Evolutionary conservation across 2,888 invertebrate species (phyloP).

Genomic region (Marronus borbonicus): DNA sequence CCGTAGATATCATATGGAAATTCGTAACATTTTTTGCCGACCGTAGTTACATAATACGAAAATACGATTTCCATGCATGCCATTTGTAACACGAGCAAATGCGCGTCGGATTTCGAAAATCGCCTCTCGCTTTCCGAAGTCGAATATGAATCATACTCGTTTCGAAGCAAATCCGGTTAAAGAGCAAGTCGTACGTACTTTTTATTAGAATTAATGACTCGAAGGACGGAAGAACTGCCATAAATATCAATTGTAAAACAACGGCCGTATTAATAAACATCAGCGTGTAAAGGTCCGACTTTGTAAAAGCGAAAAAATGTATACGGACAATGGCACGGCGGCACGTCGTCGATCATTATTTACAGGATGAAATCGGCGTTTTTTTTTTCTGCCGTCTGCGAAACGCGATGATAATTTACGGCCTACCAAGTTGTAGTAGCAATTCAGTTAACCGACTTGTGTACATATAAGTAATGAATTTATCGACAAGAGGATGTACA

Average conservation of each 20-base stretch:
- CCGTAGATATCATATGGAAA: too few species aligned
- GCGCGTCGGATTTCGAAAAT: not conserved
- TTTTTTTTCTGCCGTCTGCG: not conserved
- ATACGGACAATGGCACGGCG: not conserved
- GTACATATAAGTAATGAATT: not conserved
- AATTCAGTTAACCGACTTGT: not conserved
- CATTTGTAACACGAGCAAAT: too few species aligned
- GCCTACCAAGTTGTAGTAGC: not conserved
- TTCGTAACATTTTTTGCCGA: too few species aligned
- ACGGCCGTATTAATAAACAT: slow-evolving; percentile 33
- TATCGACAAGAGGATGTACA: not conserved
- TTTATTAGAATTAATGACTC: slow-evolving; percentile 32
- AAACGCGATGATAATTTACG: slow-evolving; percentile 1
- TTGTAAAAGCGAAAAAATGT: slow-evolving; percentile 13
- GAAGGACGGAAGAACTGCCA: slow-evolving; percentile 28
- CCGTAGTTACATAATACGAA: too few species aligned
- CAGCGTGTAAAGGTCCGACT: slow-evolving; percentile 26
- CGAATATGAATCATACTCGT: slow-evolving; percentile 7
- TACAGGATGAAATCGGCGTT: not conserved
- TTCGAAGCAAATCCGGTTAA: slow-evolving; percentile 30
- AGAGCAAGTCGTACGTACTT: slow-evolving; percentile 19
- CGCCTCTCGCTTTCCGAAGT: not conserved
- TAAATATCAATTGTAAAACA: slow-evolving; percentile 36
- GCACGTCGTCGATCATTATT: slow-evolving; percentile 14
- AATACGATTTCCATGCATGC: too few species aligned